Evolutionary conservation across 2,113 vertebrate genomes (phyloP), one percentile per base, ranked within the genome.

Genomic region (Mustela nigripes): DNA sequence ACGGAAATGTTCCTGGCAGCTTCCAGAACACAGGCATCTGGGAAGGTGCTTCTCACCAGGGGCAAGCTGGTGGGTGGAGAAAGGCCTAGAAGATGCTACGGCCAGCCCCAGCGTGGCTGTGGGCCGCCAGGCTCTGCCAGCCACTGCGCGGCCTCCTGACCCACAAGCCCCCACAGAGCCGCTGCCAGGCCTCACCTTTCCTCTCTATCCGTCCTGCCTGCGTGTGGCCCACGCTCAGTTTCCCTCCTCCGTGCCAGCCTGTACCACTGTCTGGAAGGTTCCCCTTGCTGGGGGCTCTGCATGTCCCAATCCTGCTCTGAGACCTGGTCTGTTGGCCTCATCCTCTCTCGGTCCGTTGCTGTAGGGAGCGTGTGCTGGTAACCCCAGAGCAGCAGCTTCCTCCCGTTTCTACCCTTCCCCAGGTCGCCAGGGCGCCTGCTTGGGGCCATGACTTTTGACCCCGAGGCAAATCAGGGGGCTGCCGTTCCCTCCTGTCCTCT

Each of bases 31-130:
- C 1, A 1, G 65, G 58, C 24, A 1, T 97, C 36, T 97, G 95
- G 96, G 98, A 94, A 96, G 93, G 91, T 97, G 94, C 24, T 16
- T 78, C 42, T 45, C 18, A 7, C 28, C 42, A 22, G 58, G 69
- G 26, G 8, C 24, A 7, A 11, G 31, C 53, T 33, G 62, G 11
- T 42, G 56, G n/a, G 18, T 24, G 2, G 42, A 9, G 14, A 3
- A n/a, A n/a, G 31, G 18, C 50, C 0, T 4, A 71, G 50, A 5
- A 73, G 1, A 4, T 4, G 11, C 15, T 10, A 1, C 5, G 1
- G 19, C 24, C 22, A 16, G 48, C 31, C 33, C 24, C 60, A 3
- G 39, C 5, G 56, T 58, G 83, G 7, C 2, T 9, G 31, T 73
- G 74, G 53, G 48, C 7, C 11, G 31, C 65, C 10, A 33, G 1